Evolutionary conservation across 2,113 vertebrate genomes (phyloP).

Genomic region (Myotis davidii): DNA sequence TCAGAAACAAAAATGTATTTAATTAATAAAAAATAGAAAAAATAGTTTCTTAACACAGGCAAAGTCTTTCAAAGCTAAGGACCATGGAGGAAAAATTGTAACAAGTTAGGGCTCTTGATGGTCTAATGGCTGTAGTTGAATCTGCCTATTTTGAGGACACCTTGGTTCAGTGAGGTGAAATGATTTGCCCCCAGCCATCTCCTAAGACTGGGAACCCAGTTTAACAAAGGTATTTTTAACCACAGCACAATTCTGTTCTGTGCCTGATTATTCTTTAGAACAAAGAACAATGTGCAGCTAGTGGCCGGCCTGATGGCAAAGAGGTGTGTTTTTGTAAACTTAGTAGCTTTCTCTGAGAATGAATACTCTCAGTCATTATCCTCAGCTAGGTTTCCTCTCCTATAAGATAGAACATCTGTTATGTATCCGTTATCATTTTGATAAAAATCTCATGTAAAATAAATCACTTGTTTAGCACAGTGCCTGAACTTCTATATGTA

Average conservation of each 20-base stretch:
- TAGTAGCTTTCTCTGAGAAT: neutral
- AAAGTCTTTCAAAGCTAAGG: neutral
- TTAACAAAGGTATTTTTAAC: neutral
- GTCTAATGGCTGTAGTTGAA: neutral
- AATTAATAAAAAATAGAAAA: neutral
- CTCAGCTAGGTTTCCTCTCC: neutral
- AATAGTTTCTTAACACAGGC: neutral
- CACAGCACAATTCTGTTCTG: neutral
- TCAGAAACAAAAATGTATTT: neutral
- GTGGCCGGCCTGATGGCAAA: neutral
- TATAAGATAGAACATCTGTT: neutral
- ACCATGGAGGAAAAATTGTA: neutral
- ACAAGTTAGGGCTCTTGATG: neutral
- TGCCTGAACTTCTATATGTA: no score
- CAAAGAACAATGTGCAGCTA: neutral
- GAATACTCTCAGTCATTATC: neutral
- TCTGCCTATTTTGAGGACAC: neutral
- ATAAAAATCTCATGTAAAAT: constrained; percentile 65
- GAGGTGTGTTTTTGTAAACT: neutral
- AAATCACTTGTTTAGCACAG: no score
- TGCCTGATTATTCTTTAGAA: neutral
- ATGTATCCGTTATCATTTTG: neutral
- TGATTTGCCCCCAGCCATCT: neutral
- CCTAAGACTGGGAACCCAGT: neutral
- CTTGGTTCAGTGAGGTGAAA: neutral